Percentiles rank a stretch among this genome's conserved stretches.
phyloP scores from a whole-genome alignment of 2,797 vertebrate species.

The Myotis vivesi region DNA sequence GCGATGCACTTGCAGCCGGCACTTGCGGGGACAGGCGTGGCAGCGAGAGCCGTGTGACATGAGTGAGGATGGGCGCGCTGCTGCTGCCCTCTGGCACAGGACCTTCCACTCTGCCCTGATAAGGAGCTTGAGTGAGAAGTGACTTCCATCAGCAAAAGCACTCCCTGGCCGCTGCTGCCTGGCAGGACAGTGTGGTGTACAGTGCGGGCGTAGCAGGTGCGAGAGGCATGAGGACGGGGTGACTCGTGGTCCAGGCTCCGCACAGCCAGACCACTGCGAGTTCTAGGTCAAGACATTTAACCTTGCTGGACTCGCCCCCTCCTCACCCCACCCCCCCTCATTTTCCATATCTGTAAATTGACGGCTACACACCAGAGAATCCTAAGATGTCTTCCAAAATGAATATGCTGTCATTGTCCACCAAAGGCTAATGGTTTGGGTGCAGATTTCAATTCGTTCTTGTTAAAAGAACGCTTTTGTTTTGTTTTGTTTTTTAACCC shows the following conservation, averaged over 20 bases:
- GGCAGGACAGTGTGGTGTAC: rapidly evolving
- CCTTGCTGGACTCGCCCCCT: not conserved
- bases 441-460: not conserved
- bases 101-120: rapidly evolving
- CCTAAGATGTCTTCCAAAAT: not conserved
- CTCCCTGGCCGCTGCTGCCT: rapidly evolving
- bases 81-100: too few species aligned
- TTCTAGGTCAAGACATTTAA: not conserved
- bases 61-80: rapidly evolving
- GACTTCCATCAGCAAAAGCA: not conserved
- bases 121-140: not conserved
- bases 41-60: not conserved
- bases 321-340: too few species aligned
- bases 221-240: rapidly evolving
- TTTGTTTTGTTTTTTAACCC: not conserved
- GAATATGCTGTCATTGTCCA: rapidly evolving
- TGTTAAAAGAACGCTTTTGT: not conserved
- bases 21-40: not conserved
- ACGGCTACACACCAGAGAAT: not conserved
- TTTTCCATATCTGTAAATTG: not conserved
- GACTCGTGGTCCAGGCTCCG: rapidly evolving
- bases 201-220: not conserved
- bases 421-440: not conserved
- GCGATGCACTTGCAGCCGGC: rapidly evolving
- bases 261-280: not conserved